These are phyloP conservation scores for Cottus gobio DNA, from an alignment of 2,113 vertebrate species.

Conservation along the genomic window DNA sequence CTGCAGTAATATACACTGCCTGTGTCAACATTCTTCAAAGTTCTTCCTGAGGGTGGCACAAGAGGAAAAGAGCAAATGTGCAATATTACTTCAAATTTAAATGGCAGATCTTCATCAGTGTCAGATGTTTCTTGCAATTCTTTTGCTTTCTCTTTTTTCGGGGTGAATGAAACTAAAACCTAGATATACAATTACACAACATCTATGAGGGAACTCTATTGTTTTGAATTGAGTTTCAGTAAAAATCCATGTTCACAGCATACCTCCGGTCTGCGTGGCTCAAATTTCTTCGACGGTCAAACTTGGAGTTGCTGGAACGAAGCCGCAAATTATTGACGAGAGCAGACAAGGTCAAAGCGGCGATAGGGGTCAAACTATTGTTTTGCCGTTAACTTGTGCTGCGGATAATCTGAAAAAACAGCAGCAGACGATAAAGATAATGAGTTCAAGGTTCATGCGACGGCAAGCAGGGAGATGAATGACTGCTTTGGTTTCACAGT, in stretches of 20 bases:
- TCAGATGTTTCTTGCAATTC: no score
- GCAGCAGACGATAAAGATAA: not conserved
- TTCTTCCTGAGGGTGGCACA: no score
- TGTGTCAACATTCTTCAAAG: no score
- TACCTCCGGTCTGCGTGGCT: not conserved
- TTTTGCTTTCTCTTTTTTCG: not conserved
- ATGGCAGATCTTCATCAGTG: no score
- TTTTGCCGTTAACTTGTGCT: not conserved
- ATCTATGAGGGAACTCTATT: not conserved
- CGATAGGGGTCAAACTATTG: slow-evolving; percentile 12
- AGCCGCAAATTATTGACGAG: slow-evolving; percentile 20
- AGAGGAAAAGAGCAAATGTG: no score
- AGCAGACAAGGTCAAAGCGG: not conserved
- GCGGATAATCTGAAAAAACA: slow-evolving; percentile 2
- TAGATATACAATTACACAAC: not conserved
- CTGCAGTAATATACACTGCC: no score
- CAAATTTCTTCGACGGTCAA: not conserved
- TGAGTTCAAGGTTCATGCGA: not conserved
- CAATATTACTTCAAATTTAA: no score
- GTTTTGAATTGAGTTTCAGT: not conserved
- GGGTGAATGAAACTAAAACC: not conserved
- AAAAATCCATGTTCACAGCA: not conserved
- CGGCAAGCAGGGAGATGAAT: not conserved
- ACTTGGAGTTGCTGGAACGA: not conserved
- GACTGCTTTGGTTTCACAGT: not conserved